Conservation (phyloP, 1,140 invertebrate species). For the Lepidotrigona ventralis region DNA sequence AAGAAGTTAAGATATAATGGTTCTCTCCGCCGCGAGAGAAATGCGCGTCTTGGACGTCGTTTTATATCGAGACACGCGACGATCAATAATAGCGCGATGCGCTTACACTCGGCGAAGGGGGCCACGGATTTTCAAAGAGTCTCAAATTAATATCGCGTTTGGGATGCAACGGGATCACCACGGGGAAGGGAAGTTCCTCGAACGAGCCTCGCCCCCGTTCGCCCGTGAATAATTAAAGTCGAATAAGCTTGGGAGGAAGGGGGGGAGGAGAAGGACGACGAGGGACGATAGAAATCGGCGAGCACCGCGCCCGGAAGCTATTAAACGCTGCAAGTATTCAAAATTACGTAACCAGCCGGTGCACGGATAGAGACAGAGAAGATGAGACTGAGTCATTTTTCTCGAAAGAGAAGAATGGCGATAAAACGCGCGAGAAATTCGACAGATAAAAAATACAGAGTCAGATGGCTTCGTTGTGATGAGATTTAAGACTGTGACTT, state of each 20-base stretch:
- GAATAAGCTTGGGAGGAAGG: not conserved
- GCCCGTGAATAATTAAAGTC: slow-evolving; percentile 21
- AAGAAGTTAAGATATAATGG: no score
- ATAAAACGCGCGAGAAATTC: no score
- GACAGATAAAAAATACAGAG: slow-evolving; percentile 1
- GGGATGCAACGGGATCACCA: not conserved
- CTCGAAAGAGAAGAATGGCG: not conserved
- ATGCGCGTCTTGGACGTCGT: not conserved
- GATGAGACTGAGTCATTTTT: not conserved
- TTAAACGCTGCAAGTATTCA: slow-evolving; percentile 9
- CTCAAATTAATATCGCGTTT: not conserved
- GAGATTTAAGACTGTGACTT: no score
- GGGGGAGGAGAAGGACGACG: no score
- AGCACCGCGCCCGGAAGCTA: not conserved
- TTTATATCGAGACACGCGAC: not conserved
- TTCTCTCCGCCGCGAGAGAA: no score
- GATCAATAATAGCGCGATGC: not conserved
- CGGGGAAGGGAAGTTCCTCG: not conserved
- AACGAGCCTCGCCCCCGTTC: not conserved
- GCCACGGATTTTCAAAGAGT: not conserved
- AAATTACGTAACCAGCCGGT: slow-evolving; percentile 4
- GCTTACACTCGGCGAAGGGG: not conserved
- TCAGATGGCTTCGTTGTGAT: not conserved
- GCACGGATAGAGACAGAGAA: not conserved
- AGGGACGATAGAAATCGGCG: not conserved